phyloP scores from a whole-genome alignment of 2,113 vertebrate genomes.

The Eupsittula cactorum region DNA sequence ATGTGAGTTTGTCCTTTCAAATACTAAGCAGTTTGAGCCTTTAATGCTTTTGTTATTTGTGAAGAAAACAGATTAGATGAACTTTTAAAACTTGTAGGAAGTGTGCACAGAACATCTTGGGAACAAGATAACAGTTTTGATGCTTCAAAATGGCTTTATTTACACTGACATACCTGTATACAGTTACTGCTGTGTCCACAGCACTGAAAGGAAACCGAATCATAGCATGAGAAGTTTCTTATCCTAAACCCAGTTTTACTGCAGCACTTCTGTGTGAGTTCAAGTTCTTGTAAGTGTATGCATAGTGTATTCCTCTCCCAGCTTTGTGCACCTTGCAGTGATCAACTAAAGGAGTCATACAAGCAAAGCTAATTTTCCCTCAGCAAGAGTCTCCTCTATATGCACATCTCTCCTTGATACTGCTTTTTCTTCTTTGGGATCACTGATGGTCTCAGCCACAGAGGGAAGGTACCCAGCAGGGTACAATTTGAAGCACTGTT shows the following conservation, averaged over 20 bases:
- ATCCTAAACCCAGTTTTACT: background rate
- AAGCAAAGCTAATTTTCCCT: background rate
- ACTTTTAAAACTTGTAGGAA: background rate
- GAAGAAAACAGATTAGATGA: background rate
- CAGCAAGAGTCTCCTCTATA: background rate
- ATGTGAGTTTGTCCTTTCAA: background rate
- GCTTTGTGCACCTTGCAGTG: background rate
- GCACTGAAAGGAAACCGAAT: background rate
- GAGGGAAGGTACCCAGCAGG: background rate
- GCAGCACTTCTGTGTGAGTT: background rate
- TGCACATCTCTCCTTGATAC: background rate
- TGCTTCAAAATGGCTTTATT: background rate
- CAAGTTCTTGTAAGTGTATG: background rate
- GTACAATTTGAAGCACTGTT: background rate
- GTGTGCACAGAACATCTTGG: background rate
- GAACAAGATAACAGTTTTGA: background rate
- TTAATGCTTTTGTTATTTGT: background rate
- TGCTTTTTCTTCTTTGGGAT: background rate
- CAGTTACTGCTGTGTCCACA: background rate
- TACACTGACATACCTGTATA: background rate
- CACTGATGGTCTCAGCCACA: background rate
- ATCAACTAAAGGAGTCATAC: background rate
- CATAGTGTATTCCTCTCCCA: background rate
- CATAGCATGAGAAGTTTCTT: background rate
- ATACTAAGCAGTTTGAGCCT: background rate